phyloP scores from a whole-genome alignment of 2,113 vertebrate genomes.

The Stictonetta naevosa region DNA sequence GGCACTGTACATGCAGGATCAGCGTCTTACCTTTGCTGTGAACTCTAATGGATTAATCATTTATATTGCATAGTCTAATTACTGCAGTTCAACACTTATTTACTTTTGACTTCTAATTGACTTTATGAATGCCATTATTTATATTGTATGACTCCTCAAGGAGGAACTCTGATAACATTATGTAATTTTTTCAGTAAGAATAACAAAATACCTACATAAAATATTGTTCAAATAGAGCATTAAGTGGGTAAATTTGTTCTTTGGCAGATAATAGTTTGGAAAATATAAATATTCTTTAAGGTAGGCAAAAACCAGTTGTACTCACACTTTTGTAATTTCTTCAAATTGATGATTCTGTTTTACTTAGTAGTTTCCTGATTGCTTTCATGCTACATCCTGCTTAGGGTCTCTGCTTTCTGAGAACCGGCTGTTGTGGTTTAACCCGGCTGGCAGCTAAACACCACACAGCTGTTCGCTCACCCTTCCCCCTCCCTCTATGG shows the following conservation, averaged over 20 bases:
- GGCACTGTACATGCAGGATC: background rate
- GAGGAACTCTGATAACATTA: background rate
- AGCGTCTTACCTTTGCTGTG: background rate
- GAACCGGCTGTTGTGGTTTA: background rate
- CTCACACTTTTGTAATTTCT: background rate
- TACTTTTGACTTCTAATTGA: conserved; percentile 65
- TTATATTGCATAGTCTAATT: conserved; percentile 46
- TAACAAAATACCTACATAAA: background rate
- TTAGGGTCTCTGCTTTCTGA: background rate
- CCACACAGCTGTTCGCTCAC: too few relatives aligned
- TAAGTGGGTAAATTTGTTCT: background rate
- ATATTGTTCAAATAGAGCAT: background rate
- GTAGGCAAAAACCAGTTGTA: background rate
- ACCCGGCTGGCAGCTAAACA: too few relatives aligned
- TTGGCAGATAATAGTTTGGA: background rate
- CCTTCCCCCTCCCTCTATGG: too few relatives aligned
- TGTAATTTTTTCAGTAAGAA: background rate
- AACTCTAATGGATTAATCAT: conserved; percentile 42
- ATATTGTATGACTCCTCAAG: background rate
- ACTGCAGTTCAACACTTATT: conserved; percentile 32
- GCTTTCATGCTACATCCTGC: background rate
- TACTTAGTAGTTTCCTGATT: background rate
- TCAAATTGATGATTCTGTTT: background rate
- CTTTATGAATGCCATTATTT: conserved; percentile 47
- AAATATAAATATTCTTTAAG: background rate